These are phyloP conservation scores for Cyphomyrus discorhynchus DNA, from an alignment of 2,113 vertebrate genomes.

Conservation along the genomic window DNA sequence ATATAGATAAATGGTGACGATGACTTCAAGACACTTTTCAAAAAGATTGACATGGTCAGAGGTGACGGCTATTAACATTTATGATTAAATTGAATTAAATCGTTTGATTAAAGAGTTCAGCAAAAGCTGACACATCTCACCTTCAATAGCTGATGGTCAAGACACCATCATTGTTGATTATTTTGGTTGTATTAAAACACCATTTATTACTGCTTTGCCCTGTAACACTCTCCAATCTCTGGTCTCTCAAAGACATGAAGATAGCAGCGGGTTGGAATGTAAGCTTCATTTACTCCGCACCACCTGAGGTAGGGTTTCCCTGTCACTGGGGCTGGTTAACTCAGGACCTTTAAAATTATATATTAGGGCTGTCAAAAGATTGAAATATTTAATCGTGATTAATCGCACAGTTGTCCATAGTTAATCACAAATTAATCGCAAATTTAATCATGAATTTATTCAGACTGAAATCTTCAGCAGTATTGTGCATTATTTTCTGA, in stretches of 20 bases:
- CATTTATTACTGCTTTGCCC: neutral
- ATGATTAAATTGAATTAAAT: neutral
- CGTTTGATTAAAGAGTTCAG: neutral
- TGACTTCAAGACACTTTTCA: neutral
- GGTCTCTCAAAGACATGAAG: conserved; percentile 43
- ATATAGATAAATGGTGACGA: neutral
- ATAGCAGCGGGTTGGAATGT: conserved; percentile 55
- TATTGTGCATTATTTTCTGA: neutral
- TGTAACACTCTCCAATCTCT: neutral
- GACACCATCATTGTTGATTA: neutral
- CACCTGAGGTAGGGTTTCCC: neutral
- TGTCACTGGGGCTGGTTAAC: neutral
- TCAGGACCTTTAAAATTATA: no score
- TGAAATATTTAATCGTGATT: no score
- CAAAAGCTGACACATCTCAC: neutral
- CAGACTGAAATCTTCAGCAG: neutral
- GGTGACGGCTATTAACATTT: neutral
- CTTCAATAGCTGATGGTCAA: neutral
- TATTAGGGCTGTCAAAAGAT: no score
- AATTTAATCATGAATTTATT: no score
- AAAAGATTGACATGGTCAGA: neutral
- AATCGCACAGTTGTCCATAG: no score
- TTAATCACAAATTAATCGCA: no score
- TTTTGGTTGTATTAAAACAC: neutral
- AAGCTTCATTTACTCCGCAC: conserved; percentile 45